A percentile compares a stretch with the other conserved stretches of the same genome.
phyloP scores from a whole-genome alignment of 2,113 vertebrate species.

The Thalassoma bifasciatum region DNA sequence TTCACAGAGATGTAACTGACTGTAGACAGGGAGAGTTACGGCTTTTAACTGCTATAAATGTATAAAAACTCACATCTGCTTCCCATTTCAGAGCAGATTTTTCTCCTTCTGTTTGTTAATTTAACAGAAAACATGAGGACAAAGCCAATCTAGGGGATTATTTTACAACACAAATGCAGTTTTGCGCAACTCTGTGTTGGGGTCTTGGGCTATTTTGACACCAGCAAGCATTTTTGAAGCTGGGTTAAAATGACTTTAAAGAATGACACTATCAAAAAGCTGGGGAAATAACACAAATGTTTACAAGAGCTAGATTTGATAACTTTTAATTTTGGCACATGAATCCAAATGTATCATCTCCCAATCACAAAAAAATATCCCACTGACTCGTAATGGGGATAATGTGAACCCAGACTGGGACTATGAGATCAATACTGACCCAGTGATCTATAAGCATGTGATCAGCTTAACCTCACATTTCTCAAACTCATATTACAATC shows the following conservation, averaged over 20 bases:
- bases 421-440: neutral
- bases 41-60: neutral
- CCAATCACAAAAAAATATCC: neutral
- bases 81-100: neutral
- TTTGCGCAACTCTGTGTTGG: too few relatives aligned
- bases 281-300: too few relatives aligned
- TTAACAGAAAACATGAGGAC: neutral
- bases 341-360: neutral
- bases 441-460: neutral
- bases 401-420: neutral
- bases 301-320: neutral
- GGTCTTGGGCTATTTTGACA: too few relatives aligned
- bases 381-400: neutral
- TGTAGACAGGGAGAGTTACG: constrained; percentile 1
- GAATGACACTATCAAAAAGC: neutral
- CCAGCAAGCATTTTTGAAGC: neutral
- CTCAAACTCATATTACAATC: too few relatives aligned
- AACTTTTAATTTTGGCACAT: neutral
- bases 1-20: constrained; percentile 7
- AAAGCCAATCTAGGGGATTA: neutral
- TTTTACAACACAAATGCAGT: neutral
- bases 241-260: neutral
- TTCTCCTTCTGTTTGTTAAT: neutral
- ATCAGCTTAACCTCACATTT: neutral
- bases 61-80: neutral